Percentiles rank a stretch among this genome's conserved stretches.
Evolutionary conservation across 2,888 invertebrate genomes (phyloP).

Genomic region (Callyntrura sp.): DNA sequence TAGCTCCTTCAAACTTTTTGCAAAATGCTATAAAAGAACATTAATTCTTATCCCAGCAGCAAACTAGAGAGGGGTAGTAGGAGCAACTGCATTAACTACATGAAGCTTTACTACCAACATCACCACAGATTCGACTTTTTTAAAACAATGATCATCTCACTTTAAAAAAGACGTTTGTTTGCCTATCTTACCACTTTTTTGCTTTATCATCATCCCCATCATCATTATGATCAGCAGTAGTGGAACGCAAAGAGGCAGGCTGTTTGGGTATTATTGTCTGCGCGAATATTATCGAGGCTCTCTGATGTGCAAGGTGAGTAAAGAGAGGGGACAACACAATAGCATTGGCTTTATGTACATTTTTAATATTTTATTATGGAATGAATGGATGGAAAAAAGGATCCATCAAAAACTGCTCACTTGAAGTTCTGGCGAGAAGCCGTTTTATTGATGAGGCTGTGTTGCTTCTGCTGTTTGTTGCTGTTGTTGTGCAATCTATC

Average conservation of each 20-base stretch:
- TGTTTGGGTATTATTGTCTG: too few species aligned
- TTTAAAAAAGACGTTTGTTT: slow-evolving; percentile 1
- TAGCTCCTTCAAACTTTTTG: slow-evolving; percentile 8
- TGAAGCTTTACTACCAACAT: not conserved
- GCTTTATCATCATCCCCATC: too few species aligned
- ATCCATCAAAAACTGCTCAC: slow-evolving; percentile 20
- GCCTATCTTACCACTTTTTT: too few species aligned
- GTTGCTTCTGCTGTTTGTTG: not conserved
- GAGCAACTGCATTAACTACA: not conserved
- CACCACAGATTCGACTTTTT: slow-evolving; percentile 29
- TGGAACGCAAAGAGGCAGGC: too few species aligned
- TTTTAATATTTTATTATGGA: not conserved
- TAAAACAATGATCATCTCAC: slow-evolving; percentile 34
- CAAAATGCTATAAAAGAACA: slow-evolving; percentile 41
- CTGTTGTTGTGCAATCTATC: slow-evolving; percentile 59
- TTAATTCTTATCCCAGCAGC: slow-evolving; percentile 14
- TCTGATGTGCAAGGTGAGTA: not conserved
- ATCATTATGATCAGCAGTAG: too few species aligned
- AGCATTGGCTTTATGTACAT: too few species aligned
- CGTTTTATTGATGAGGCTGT: not conserved
- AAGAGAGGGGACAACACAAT: not conserved
- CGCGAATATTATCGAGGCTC: not conserved
- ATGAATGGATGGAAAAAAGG: slow-evolving; percentile 24
- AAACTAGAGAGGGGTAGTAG: not conserved
- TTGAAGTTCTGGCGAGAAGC: not conserved